Conservation (phyloP, 2,888 invertebrate genomes). For the Cryptus armator region DNA sequence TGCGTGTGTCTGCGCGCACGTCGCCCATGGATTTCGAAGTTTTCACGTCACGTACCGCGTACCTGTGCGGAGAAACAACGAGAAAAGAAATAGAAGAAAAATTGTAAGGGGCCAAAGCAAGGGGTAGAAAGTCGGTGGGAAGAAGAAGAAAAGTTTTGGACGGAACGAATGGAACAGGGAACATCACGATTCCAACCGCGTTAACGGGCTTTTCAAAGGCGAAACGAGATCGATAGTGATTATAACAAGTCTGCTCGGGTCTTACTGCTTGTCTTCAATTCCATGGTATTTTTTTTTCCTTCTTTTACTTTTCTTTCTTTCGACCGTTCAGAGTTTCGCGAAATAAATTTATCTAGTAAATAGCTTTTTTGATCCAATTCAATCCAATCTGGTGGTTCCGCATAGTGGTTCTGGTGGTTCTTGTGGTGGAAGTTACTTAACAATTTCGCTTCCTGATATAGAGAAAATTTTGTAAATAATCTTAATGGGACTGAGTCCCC, state of each 20-base stretch:
- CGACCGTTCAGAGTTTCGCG: not conserved
- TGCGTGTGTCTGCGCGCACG: not conserved
- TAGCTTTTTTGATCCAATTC: not conserved
- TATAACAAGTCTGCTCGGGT: constrained; percentile 11
- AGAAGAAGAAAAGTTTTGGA: constrained; percentile 43
- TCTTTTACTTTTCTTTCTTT: not conserved
- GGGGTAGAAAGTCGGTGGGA: not conserved
- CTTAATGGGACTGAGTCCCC: no score
- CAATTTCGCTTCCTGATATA: no score
- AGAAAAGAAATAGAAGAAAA: constrained; percentile 36
- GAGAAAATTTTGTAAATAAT: no score
- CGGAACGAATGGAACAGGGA: constrained; percentile 44
- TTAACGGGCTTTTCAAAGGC: constrained; percentile 55
- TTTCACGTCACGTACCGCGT: constrained; percentile 75
- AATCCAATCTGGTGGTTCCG: not conserved
- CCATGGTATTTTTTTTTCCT: constrained; percentile 9
- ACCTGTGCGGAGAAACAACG: constrained; percentile 66
- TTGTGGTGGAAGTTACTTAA: no score
- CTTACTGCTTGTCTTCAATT: constrained; percentile 12
- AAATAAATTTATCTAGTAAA: constrained; percentile 13
- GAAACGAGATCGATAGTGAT: constrained; percentile 48
- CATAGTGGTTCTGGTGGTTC: no score
- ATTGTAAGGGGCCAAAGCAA: constrained; percentile 5
- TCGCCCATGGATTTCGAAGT: constrained; percentile 67
- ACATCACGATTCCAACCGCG: constrained; percentile 58